Evolutionary conservation across 2,113 vertebrate genomes (phyloP).

Genomic region (Psammodynastes pulverulentus): DNA sequence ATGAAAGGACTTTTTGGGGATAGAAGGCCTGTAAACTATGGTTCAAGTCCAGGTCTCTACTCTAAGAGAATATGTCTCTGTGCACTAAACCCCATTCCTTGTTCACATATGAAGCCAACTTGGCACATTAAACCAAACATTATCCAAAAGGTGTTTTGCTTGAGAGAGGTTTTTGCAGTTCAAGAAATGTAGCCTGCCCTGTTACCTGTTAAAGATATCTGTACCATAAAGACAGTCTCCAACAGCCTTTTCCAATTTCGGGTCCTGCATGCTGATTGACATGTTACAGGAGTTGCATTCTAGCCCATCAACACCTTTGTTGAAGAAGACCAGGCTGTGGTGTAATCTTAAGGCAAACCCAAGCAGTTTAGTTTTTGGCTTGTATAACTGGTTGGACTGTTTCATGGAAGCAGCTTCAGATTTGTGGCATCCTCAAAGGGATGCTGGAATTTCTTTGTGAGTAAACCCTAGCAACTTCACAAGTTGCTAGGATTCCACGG

Average conservation of each 20-base stretch:
- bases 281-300: neutral
- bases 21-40: neutral
- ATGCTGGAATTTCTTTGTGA: neutral
- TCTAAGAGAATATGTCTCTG: neutral
- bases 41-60: neutral
- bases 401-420: neutral
- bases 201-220: too few species aligned
- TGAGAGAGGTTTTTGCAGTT: neutral
- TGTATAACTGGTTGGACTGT: neutral
- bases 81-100: neutral
- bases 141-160: neutral
- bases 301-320: neutral
- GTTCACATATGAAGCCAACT: too few species aligned
- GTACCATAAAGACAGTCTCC: neutral
- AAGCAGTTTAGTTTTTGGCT: neutral
- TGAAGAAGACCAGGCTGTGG: neutral
- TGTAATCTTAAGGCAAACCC: neutral
- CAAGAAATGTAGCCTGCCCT: neutral
- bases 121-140: neutral
- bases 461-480: too few species aligned
- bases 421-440: neutral
- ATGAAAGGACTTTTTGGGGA: neutral
- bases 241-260: neutral
- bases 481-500: neutral
- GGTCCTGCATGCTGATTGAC: neutral